These are phyloP conservation scores for Clarias pachynema DNA, from an alignment of 2,797 vertebrate species.

Conservation along the genomic window DNA sequence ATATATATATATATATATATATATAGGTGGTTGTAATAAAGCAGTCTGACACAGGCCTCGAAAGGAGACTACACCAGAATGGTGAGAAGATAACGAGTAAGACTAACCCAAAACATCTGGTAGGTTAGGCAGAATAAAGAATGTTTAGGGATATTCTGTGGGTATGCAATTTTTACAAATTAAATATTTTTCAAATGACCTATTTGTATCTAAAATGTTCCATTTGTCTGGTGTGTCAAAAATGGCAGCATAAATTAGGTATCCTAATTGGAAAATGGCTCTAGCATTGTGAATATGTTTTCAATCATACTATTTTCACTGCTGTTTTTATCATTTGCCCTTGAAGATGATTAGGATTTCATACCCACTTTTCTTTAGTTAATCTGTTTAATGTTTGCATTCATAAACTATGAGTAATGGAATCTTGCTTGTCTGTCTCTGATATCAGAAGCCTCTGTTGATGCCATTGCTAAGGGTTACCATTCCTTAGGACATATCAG, in stretches of 20 bases:
- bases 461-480: slow-evolving; percentile 42
- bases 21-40: background rate
- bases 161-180: background rate
- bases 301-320: slow-evolving; percentile 4
- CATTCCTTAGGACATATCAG: slow-evolving; percentile 34
- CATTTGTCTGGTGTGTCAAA: background rate
- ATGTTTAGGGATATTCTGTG: background rate
- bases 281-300: background rate
- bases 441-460: slow-evolving; percentile 35
- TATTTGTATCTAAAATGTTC: background rate
- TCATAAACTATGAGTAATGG: slow-evolving; percentile 33
- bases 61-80: background rate
- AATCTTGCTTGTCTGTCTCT: slow-evolving; percentile 38
- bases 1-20: background rate
- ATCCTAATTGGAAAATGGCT: background rate
- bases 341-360: slow-evolving; percentile 21
- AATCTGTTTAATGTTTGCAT: slow-evolving; percentile 32
- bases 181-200: background rate
- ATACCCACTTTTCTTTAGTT: slow-evolving; percentile 39
- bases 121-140: background rate
- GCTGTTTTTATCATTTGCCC: slow-evolving; percentile 33
- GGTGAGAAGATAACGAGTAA: background rate
- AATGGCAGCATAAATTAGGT: background rate
- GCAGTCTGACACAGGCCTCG: background rate
- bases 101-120: background rate